Evolutionary conservation across 2,797 vertebrate genomes (phyloP).

Genomic region (Bovichtus diacanthus): DNA sequence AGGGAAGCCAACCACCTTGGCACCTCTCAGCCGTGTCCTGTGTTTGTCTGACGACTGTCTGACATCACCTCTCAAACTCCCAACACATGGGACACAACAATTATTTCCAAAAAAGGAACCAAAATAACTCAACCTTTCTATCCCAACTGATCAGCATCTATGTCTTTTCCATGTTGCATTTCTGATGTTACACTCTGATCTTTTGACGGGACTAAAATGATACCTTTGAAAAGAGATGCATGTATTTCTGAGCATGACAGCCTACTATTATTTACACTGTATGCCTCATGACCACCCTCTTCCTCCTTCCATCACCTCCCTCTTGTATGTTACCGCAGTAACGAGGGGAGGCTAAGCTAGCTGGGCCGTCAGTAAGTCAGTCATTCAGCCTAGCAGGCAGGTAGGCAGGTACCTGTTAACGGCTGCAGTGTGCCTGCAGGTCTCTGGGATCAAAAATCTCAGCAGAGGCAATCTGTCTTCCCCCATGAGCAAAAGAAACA

Average conservation of each 20-base stretch:
- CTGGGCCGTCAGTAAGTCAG: constrained; percentile 57
- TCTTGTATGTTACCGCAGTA: constrained; percentile 51
- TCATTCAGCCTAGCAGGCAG: constrained; percentile 65
- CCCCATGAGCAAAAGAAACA: constrained; percentile 55
- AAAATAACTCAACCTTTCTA: constrained; percentile 26
- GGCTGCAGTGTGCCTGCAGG: constrained; percentile 64
- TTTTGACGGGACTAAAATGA: constrained; percentile 13
- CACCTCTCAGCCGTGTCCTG: constrained; percentile 58
- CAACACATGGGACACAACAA: constrained; percentile 35
- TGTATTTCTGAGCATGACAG: constrained; percentile 32
- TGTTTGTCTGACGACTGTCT: constrained; percentile 43
- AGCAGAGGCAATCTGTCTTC: constrained; percentile 77
- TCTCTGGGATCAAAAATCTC: constrained; percentile 78
- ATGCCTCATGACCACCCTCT: constrained; percentile 21
- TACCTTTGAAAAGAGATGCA: constrained; percentile 6
- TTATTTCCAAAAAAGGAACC: constrained; percentile 39
- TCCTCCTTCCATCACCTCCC: constrained; percentile 25
- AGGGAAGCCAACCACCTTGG: constrained; percentile 60
- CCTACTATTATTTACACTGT: constrained; percentile 21
- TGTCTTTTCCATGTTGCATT: constrained; percentile 3
- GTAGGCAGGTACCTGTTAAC: constrained; percentile 74
- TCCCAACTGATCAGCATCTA: constrained; percentile 11
- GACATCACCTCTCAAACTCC: constrained; percentile 49
- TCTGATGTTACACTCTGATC: not conserved
- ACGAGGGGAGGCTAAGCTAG: constrained; percentile 56